phyloP scores from a whole-genome alignment of 1,140 invertebrate genomes.

The Acromyrmex echinatior region DNA sequence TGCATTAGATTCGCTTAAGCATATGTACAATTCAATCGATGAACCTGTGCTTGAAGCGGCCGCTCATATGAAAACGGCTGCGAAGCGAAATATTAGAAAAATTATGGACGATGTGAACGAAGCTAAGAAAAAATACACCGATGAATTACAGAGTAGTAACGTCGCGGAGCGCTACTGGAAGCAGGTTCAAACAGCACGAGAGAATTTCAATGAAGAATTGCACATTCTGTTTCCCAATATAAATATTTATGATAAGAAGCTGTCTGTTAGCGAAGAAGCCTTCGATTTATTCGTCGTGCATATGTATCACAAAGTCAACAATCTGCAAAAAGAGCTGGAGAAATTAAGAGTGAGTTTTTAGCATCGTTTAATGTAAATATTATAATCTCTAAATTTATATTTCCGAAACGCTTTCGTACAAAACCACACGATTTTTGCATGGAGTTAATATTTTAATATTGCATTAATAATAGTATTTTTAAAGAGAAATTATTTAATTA shows the following conservation, averaged over 20 bases:
- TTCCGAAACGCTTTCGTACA: neutral
- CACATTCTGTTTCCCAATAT: slow-evolving; percentile 91
- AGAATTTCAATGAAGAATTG: slow-evolving; percentile 91
- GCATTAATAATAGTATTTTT: slow-evolving; percentile 16
- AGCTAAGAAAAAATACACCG: slow-evolving; percentile 88
- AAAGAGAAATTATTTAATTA: slow-evolving; percentile 71
- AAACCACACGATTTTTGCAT: neutral
- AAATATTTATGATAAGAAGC: slow-evolving; percentile 89
- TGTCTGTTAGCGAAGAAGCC: slow-evolving; percentile 89
- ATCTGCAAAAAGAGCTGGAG: slow-evolving; percentile 91
- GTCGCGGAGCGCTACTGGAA: slow-evolving; percentile 91
- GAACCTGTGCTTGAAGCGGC: slow-evolving; percentile 86
- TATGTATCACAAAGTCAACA: slow-evolving; percentile 89
- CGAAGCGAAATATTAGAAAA: slow-evolving; percentile 88
- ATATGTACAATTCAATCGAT: slow-evolving; percentile 83
- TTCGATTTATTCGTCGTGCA: slow-evolving; percentile 91
- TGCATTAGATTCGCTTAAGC: slow-evolving; percentile 78
- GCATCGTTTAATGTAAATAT: slow-evolving; percentile 6
- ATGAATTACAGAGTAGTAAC: slow-evolving; percentile 87
- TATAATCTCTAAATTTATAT: neutral
- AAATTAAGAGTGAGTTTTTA: slow-evolving; percentile 86
- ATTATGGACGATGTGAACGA: slow-evolving; percentile 88
- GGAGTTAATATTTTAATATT: neutral
- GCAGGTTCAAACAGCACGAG: slow-evolving; percentile 89
- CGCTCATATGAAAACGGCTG: slow-evolving; percentile 85